Conservation (phyloP, 2,797 vertebrate species). For the Diplodus sargus region DNA sequence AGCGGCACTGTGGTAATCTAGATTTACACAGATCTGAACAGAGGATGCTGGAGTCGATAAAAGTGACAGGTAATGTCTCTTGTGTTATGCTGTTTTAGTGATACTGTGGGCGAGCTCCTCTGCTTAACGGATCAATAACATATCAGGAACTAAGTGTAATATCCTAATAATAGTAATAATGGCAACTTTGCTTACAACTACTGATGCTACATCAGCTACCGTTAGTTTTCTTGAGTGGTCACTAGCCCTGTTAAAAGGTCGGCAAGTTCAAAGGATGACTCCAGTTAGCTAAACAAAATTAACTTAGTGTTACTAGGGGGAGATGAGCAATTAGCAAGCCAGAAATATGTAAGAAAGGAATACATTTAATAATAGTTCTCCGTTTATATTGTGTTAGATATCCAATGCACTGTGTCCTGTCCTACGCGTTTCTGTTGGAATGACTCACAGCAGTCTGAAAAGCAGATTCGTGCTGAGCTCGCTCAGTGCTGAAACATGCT, state of each 20-base stretch:
- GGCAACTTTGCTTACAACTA: not conserved
- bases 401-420: not conserved
- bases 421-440: not conserved
- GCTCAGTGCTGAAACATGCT: slow-evolving; percentile 26
- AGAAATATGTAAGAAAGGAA: not conserved
- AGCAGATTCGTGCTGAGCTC: not conserved
- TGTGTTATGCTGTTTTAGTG: not conserved
- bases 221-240: not conserved
- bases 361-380: not conserved
- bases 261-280: not conserved
- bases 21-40: not conserved
- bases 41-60: slow-evolving; percentile 80
- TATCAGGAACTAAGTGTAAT: not conserved
- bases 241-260: not conserved
- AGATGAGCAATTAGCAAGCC: not conserved
- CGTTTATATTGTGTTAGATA: not conserved
- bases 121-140: not conserved
- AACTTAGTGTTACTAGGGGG: not conserved
- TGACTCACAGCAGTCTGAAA: not conserved
- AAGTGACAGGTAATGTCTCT: slow-evolving; percentile 77
- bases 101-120: not conserved
- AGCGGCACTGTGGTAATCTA: not conserved
- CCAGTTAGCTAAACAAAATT: not conserved
- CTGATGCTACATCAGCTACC: not conserved
- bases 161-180: not conserved